Evolutionary conservation across 2,888 invertebrate species (phyloP).

Genomic region (Ectemnius lituratus): DNA sequence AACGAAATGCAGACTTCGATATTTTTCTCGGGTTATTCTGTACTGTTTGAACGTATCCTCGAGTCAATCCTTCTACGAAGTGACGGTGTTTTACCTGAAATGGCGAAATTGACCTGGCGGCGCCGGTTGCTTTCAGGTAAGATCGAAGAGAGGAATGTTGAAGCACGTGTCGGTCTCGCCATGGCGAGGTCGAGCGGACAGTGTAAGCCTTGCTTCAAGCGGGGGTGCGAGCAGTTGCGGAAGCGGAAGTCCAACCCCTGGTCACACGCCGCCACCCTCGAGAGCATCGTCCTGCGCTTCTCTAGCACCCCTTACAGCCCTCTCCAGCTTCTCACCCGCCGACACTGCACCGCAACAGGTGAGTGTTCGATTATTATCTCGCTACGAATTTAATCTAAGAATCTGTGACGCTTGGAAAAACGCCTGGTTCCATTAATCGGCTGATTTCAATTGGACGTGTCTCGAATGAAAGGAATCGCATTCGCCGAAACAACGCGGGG

Average conservation of each 20-base stretch:
- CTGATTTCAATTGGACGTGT: constrained; percentile 1
- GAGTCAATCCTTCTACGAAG: neutral
- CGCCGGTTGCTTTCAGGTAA: constrained; percentile 41
- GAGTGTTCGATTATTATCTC: constrained; percentile 31
- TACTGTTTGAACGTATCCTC: constrained; percentile 18
- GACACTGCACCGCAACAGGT: constrained; percentile 74
- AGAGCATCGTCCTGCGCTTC: constrained; percentile 76
- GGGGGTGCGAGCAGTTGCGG: constrained; percentile 81
- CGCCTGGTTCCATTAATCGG: too few species aligned
- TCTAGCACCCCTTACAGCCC: constrained; percentile 72
- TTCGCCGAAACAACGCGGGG: constrained; percentile 36
- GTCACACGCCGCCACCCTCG: constrained; percentile 81
- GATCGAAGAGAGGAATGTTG: constrained; percentile 82
- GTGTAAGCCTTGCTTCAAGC: constrained; percentile 88
- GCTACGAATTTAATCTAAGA: neutral
- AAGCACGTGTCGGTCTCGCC: constrained; percentile 95
- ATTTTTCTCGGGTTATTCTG: constrained; percentile 37
- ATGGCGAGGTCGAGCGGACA: constrained; percentile 90
- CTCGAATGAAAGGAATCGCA: constrained; percentile 8
- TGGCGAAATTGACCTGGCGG: constrained; percentile 3
- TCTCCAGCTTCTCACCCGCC: constrained; percentile 74
- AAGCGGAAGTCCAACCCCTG: constrained; percentile 85
- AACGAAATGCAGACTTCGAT: constrained; percentile 20
- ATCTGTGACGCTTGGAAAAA: neutral
- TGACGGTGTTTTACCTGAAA: neutral